Base-by-base conservation (phyloP, 2,888 invertebrate genomes). In the Willowsia nigromaculata region DNA sequence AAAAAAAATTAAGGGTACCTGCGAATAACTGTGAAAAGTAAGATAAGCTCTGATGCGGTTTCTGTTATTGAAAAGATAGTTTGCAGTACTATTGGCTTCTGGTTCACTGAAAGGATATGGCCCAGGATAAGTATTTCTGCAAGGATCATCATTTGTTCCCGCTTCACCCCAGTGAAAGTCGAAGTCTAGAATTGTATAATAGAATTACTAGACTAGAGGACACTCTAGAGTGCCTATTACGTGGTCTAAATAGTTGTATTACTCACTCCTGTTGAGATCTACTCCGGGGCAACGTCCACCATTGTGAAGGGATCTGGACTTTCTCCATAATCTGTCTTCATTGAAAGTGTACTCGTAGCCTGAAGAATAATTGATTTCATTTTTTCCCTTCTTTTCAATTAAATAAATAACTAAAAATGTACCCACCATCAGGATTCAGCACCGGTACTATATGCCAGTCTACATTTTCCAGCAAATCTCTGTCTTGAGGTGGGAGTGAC, bases 261-360 rank as follows among this genome's bases (percentile, higher is more conserved):
- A 40, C 27, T 82, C 15, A 91, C 91, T 98, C 90, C 98, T 95
- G 93, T 97, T 97, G 0, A 97, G 95, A 94, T 97, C 97, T 0
- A 96, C 96, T 0, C 97, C 97, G 0, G 95, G 94, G 93, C 97
- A 97, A 18, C 85, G 81, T 18, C 50, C 62, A 5, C 92, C 92
- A 53, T 90, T 91, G n/a, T 89, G 90, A 15, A 71, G 83, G 5
- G 95, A 95, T 43, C 97, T 95, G 0, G 97, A 97, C 94, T 97
- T 97, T 92, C 96, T 95, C 97, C 97, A 97, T 88, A 97, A 94
- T 76, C 98, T 95, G 93, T 22, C 97, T 95, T 91, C 92, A 0
- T 87, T 91, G 62, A 91, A 91, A 13, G 92, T 91, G 78, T 85
- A 92, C 68, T 92, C 92, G 74, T 92, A 92, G 0, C 98, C 97